Evolutionary conservation across 1,140 invertebrate genomes (phyloP).

Genomic region (Bombus waltoni): DNA sequence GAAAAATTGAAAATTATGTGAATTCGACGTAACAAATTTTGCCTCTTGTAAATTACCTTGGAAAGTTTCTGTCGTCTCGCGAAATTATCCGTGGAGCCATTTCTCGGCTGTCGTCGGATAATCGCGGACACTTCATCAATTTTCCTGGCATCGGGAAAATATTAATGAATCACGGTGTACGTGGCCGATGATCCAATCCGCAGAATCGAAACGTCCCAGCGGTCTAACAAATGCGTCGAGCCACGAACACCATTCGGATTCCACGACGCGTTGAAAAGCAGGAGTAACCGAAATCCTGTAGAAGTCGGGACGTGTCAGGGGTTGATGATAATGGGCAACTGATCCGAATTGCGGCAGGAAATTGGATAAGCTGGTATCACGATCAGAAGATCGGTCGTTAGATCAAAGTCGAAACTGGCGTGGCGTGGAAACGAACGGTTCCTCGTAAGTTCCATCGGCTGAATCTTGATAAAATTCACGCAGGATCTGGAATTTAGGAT

Average conservation of each 20-base stretch:
- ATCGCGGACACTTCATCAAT: constrained; percentile 13
- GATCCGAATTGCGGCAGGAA: constrained; percentile 27
- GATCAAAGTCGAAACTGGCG: background rate
- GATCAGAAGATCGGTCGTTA: background rate
- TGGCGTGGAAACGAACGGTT: background rate
- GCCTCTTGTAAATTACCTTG: too few species aligned
- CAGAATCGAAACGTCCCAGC: background rate
- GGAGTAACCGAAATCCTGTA: background rate
- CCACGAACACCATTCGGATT: background rate
- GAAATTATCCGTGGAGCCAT: too few species aligned
- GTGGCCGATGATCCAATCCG: background rate
- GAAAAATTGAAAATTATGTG: too few species aligned
- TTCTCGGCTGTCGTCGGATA: constrained; percentile 2
- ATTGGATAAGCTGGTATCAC: constrained; percentile 33
- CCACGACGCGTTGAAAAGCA: constrained; percentile 2
- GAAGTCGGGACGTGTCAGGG: background rate
- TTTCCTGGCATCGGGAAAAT: background rate
- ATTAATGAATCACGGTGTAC: constrained; percentile 18
- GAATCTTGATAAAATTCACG: constrained; percentile 1
- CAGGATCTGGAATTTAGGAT: background rate
- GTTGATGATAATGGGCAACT: constrained; percentile 22
- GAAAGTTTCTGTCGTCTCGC: too few species aligned
- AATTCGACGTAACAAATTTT: too few species aligned
- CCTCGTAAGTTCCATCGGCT: background rate
- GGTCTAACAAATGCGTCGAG: background rate